A percentile compares a stretch with the other conserved stretches of the same genome.
These are phyloP conservation scores for Erannis defoliaria DNA, from an alignment of 2,888 invertebrate species.

Conservation along the genomic window DNA sequence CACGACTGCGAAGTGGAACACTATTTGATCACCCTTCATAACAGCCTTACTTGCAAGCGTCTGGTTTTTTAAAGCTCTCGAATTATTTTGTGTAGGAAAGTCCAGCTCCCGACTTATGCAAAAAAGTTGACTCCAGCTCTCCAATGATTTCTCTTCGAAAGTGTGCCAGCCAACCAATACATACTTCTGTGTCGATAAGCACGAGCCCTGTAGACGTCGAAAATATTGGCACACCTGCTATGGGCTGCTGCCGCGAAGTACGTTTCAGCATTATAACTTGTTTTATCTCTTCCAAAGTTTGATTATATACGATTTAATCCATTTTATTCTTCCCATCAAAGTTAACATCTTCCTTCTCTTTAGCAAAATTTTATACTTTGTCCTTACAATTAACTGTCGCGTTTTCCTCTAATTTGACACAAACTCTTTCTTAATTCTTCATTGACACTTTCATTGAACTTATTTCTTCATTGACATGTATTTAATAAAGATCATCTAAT, in stretches of 20 bases:
- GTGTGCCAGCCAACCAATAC: not conserved
- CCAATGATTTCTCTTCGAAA: not conserved
- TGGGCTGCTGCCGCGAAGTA: slow-evolving; percentile 2
- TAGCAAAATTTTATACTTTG: no score
- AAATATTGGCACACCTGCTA: not conserved
- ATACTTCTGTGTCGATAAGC: not conserved
- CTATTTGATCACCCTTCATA: no score
- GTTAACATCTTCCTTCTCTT: no score
- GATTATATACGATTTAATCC: not conserved
- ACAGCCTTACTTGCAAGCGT: not conserved
- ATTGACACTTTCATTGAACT: no score
- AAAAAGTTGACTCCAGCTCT: not conserved
- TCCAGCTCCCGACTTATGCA: not conserved
- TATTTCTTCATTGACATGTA: no score
- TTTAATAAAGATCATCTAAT: no score
- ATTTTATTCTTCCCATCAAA: no score
- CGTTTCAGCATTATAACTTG: not conserved
- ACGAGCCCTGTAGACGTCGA: not conserved
- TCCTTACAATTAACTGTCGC: no score
- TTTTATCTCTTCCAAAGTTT: not conserved
- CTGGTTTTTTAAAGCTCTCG: not conserved
- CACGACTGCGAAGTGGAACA: no score
- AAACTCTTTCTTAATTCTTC: no score
- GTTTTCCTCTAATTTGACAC: no score
- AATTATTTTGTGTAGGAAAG: slow-evolving; percentile 4